A percentile compares a stretch with the other conserved stretches of the same genome.
Conservation (phyloP, 2,888 invertebrate species). For the Heliconius aoede region DNA sequence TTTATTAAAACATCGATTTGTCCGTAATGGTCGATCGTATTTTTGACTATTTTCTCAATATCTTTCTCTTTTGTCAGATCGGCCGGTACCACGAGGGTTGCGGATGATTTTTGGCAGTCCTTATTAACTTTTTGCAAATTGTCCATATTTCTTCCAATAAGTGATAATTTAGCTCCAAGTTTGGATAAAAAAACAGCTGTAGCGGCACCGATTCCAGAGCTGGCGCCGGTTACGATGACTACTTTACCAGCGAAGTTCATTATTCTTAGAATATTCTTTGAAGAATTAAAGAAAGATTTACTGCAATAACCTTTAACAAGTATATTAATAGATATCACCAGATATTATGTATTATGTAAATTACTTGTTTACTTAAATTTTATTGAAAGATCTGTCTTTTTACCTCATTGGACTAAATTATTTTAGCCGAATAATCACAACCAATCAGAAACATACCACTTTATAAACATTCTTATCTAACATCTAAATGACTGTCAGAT, state of each 20-base stretch:
- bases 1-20: constrained; percentile 93
- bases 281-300: not conserved
- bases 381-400: not conserved
- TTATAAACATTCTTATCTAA: constrained; percentile 1
- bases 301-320: constrained; percentile 41
- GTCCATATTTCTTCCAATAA: constrained; percentile 87
- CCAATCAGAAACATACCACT: not conserved
- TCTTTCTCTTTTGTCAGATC: constrained; percentile 90
- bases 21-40: constrained; percentile 89
- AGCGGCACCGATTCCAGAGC: constrained; percentile 93
- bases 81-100: constrained; percentile 85
- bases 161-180: constrained; percentile 89
- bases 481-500: not conserved
- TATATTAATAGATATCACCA: constrained; percentile 50
- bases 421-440: not conserved
- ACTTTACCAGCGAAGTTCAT: constrained; percentile 89
- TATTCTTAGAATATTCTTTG: constrained; percentile 39
- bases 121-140: constrained; percentile 82
- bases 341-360: constrained; percentile 36
- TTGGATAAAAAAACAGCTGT: constrained; percentile 90
- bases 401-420: not conserved
- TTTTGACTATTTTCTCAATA: constrained; percentile 87
- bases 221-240: constrained; percentile 90
- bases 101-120: constrained; percentile 67
- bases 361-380: constrained; percentile 37